Base-by-base conservation (phyloP, 2,797 vertebrate species). In the Rhinogobio ventralis region DNA sequence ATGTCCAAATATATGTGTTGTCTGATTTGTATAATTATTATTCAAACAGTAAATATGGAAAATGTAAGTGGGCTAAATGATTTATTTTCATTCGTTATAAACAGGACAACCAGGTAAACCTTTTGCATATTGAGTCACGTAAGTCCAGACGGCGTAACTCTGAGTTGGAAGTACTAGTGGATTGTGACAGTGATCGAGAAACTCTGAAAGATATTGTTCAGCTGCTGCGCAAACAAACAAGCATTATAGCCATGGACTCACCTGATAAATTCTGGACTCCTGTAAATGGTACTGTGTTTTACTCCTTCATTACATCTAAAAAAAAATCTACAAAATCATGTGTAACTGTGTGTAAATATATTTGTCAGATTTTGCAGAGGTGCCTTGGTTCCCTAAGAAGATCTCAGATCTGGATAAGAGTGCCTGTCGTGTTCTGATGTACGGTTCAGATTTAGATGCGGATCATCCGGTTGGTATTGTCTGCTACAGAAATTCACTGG, bases 321-420 rank as follows among this genome's bases (percentile, higher is more conserved):
- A 39, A 42, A 2, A 60, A 45, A 10, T 42, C 39, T 9, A 42
- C 39, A 42, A 42, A 42, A 42, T 10, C 39, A 42, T 42, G 23
- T 14, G 49, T 23, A 72, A 46, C 51, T 45, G 25, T 60, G 25
- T 71, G 5, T 7, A 46, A 46, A 53, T 25, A 0, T 0, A 7
- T 19, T 79, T 90, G 81, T 82, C 90, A 99, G 97, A 94, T 87
- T 95, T 96, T 94, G 95, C 96, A 85, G 94, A 92, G 20, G 91
- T 96, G 76, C 97, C 97, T 49, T 99, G 98, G 98, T 99, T 99
- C 91, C 98, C 98, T 0, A 98, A 96, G 94, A 99, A 97, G 94
- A 97, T 99, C 87, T 96, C 97, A n/a, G 98, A 99, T 91, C 94
- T 99, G 93, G 98, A 99, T 93, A 96, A 96, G 87, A 98, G 97